These are phyloP conservation scores for Harpagifer antarcticus DNA, from an alignment of 2,797 vertebrate species.

Conservation along the genomic window DNA sequence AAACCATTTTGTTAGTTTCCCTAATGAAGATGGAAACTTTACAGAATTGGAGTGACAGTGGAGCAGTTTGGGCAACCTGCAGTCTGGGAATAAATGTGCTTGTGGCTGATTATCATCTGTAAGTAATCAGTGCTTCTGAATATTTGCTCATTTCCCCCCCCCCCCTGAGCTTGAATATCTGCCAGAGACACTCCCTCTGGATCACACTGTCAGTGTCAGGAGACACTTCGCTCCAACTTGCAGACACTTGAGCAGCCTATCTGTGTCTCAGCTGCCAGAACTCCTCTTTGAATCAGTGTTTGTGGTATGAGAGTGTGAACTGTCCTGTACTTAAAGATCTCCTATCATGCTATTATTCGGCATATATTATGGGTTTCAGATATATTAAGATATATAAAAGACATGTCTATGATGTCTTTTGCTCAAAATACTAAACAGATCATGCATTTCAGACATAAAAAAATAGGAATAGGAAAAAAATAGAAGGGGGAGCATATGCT, in stretches of 20 bases:
- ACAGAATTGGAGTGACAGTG: conserved; percentile 44
- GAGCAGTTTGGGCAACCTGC: conserved; percentile 63
- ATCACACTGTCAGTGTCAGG: conserved; percentile 58
- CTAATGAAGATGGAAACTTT: conserved; percentile 58
- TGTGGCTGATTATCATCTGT: conserved; percentile 71
- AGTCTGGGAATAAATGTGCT: conserved; percentile 48
- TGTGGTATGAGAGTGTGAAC: not conserved
- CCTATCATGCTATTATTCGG: too few relatives aligned
- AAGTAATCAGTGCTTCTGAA: conserved; percentile 68
- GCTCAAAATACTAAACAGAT: too few relatives aligned
- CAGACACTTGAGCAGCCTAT: conserved; percentile 45
- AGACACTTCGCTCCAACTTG: conserved; percentile 47
- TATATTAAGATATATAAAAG: too few relatives aligned
- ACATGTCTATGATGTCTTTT: too few relatives aligned
- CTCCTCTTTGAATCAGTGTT: conserved; percentile 26
- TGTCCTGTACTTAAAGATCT: conserved; percentile 17
- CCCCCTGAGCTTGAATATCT: conserved; percentile 48
- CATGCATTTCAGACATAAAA: too few relatives aligned
- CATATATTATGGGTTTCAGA: too few relatives aligned
- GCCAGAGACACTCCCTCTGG: conserved; percentile 67
- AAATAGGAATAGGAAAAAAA: too few relatives aligned
- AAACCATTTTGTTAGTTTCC: conserved; percentile 28
- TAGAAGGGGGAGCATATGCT: too few relatives aligned
- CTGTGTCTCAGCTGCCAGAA: conserved; percentile 42
- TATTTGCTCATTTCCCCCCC: conserved; percentile 68